Evolutionary conservation across 2,113 vertebrate species (phyloP).

Genomic region (Campylomormyrus tamandua): DNA sequence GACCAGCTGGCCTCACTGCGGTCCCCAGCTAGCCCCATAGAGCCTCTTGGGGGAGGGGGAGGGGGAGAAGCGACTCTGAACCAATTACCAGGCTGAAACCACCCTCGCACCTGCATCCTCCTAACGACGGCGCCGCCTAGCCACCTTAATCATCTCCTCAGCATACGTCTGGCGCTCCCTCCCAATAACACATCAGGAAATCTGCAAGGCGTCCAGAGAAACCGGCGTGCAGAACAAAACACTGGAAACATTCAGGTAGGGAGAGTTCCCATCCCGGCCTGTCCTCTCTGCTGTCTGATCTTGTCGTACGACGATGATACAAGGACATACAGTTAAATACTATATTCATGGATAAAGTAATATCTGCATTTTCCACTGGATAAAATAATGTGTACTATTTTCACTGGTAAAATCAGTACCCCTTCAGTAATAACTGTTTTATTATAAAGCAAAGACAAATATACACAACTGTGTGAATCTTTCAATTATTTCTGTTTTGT

Average conservation of each 20-base stretch:
- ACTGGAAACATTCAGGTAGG: background rate
- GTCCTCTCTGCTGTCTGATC: background rate
- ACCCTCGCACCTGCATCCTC: slow-evolving; percentile 26
- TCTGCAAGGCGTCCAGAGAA: background rate
- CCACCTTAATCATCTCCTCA: slow-evolving; percentile 14
- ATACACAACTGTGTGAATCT: background rate
- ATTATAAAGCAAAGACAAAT: background rate
- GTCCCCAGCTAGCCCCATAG: slow-evolving; percentile 17
- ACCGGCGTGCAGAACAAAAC: background rate
- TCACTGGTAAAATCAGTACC: background rate
- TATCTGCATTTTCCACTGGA: background rate
- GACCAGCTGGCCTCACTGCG: background rate
- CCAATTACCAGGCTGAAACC: slow-evolving; percentile 24
- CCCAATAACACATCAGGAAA: slow-evolving; percentile 26
- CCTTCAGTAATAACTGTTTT: background rate
- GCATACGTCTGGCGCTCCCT: slow-evolving; percentile 13
- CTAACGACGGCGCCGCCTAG: background rate
- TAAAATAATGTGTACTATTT: background rate
- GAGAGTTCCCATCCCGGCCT: background rate
- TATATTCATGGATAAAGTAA: background rate
- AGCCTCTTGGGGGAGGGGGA: slow-evolving; percentile 1
- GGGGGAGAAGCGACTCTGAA: background rate
- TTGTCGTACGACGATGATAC: background rate
- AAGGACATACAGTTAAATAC: background rate
- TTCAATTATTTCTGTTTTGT: background rate